phyloP scores from a whole-genome alignment of 2,888 invertebrate species.

The Glyphotaelius pellucidus region DNA sequence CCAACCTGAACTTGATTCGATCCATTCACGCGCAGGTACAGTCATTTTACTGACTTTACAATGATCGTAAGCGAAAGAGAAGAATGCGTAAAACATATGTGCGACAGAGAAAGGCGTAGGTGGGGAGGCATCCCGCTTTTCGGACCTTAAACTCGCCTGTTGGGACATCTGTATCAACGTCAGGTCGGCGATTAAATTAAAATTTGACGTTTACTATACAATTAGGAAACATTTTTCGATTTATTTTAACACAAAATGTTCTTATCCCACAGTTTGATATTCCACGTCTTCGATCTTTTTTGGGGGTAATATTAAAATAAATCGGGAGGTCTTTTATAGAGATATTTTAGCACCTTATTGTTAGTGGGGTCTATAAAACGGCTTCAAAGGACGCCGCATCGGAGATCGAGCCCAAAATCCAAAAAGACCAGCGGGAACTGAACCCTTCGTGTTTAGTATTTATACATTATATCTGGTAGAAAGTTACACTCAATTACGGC shows the following conservation, averaged over 20 bases:
- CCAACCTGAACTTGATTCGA: too few relatives aligned
- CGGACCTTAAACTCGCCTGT: too few relatives aligned
- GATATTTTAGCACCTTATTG: constrained; percentile 64
- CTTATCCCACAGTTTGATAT: constrained; percentile 36
- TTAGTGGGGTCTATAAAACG: constrained; percentile 56
- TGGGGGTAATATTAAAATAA: constrained; percentile 58
- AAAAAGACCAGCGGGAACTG: constrained; percentile 4
- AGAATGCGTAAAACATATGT: too few relatives aligned
- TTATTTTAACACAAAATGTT: not conserved
- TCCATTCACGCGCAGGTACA: too few relatives aligned
- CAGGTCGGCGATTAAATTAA: too few relatives aligned
- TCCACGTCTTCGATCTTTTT: constrained; percentile 24
- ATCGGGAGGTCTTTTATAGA: constrained; percentile 61
- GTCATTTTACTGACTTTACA: too few relatives aligned
- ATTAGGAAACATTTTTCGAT: too few relatives aligned
- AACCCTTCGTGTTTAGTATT: constrained; percentile 38
- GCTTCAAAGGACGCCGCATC: constrained; percentile 52
- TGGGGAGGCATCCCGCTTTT: too few relatives aligned
- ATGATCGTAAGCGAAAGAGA: too few relatives aligned
- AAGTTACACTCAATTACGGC: constrained; percentile 42
- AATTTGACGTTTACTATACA: too few relatives aligned
- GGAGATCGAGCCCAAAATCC: constrained; percentile 30
- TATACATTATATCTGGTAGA: constrained; percentile 12
- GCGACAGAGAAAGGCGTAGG: too few relatives aligned
- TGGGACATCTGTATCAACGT: too few relatives aligned